These are phyloP conservation scores for Thecocarcelia acutangulata DNA, from an alignment of 2,888 invertebrate genomes.

Conservation along the genomic window DNA sequence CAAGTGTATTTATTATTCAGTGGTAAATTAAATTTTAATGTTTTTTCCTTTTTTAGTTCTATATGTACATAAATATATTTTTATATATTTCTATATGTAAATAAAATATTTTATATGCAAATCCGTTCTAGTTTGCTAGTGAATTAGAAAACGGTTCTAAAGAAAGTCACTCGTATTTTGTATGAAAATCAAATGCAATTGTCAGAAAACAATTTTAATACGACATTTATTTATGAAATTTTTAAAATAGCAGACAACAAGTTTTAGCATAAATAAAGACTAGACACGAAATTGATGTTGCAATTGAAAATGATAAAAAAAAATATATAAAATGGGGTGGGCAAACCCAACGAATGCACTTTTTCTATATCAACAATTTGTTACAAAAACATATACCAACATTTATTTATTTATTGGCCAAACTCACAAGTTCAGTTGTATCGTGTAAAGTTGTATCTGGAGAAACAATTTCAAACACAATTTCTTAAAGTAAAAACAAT, in stretches of 20 bases:
- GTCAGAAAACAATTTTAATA: constrained; percentile 22
- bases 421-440: too few relatives aligned
- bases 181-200: constrained; percentile 44
- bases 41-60: background rate
- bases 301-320: background rate
- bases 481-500: too few relatives aligned
- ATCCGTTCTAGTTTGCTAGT: constrained; percentile 57
- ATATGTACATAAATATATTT: too few relatives aligned
- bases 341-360: too few relatives aligned
- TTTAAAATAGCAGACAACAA: constrained; percentile 14
- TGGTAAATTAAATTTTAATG: constrained; percentile 14
- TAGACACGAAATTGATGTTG: constrained; percentile 3
- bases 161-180: constrained; percentile 10
- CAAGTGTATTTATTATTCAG: background rate
- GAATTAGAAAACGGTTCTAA: constrained; percentile 37
- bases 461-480: too few relatives aligned
- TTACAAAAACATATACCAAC: too few relatives aligned
- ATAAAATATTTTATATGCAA: constrained; percentile 42
- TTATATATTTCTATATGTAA: constrained; percentile 3
- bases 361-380: too few relatives aligned
- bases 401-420: too few relatives aligned
- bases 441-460: too few relatives aligned
- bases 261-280: constrained; percentile 22
- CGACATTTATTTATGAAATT: constrained; percentile 6
- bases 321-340: too few relatives aligned